Base-by-base conservation (phyloP, 2,888 invertebrate genomes). In the Seira ritae region DNA sequence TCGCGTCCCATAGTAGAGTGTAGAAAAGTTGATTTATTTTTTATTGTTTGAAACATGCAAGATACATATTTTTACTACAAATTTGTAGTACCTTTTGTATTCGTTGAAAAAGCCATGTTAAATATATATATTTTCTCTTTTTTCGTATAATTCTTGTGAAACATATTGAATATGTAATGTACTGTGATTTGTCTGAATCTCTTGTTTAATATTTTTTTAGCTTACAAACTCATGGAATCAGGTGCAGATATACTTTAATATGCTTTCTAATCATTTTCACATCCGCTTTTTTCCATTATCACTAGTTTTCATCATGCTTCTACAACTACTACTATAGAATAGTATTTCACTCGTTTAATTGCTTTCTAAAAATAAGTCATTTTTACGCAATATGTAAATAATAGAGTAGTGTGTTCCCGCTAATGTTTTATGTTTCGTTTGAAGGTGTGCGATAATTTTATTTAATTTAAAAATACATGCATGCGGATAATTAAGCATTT, bases 221-320 rank as follows among this genome's bases (percentile, higher is more conserved):
- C 82, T 82, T 82, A 82, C 82, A 82, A 82, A 82, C 77, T 72
- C 82, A 71, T 82, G 82, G 82, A 82, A 82, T 77, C 82, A 82
- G 82, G 82, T 82, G 76, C 82, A 76, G 72, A 76, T 71, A 20
- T 67, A 69, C 60, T 76, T 76, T 69, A 17, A 76, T 72, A 71
- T 37, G 78, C 71, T 71, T 77, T 31, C 31, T 31, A 15, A 42
- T 8, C n/a, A 68, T 37, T 23, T 24, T 15, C 24, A 17, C n/a
- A 68, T 37, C 37, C 37, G 68, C 68, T 68, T 68, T 68, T 8
- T 31, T 8, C 31, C n/a, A n/a, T 31, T 31, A 31, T 31, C 31
- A 4, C 8, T 2, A 31, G 8, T 31, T 4, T 31, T 31, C 8
- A 31, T 31, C 31, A 31, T 31, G 31, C 31, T 31, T 31, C 3